Percentiles rank a stretch among this genome's conserved stretches.
phyloP scores from a whole-genome alignment of 1,140 invertebrate species.

The Conus betulinus region DNA sequence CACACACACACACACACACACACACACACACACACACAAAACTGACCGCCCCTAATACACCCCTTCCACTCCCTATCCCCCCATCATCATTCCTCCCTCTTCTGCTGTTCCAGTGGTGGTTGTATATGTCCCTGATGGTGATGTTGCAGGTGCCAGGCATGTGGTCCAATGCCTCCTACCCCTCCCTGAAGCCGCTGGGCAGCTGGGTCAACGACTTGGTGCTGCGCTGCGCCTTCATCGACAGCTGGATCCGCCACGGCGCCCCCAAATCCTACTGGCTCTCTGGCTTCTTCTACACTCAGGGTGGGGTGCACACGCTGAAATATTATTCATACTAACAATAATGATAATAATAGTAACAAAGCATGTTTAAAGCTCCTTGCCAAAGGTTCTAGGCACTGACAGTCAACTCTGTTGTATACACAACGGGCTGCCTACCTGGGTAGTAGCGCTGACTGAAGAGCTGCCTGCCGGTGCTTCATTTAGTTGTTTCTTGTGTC shows the following conservation, averaged over 20 bases:
- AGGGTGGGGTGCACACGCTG: conserved; percentile 77
- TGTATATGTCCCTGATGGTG: background rate
- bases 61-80: background rate
- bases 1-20: too few species aligned
- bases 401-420: too few species aligned
- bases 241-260: conserved; percentile 84
- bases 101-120: background rate
- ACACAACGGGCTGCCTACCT: too few species aligned
- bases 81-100: too few species aligned
- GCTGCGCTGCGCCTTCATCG: conserved; percentile 86
- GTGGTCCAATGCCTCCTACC: conserved; percentile 89
- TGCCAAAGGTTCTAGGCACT: too few species aligned
- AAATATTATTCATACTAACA: too few species aligned
- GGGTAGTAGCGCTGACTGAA: too few species aligned
- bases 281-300: conserved; percentile 93
- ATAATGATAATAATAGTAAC: too few species aligned
- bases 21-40: too few species aligned
- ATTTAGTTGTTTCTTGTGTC: too few species aligned
- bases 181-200: conserved; percentile 88
- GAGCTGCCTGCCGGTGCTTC: too few species aligned
- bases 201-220: conserved; percentile 89
- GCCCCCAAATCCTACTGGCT: conserved; percentile 90
- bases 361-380: too few species aligned
- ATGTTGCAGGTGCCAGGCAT: conserved; percentile 83
- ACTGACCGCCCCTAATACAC: background rate